Evolutionary conservation across 2,888 invertebrate genomes (phyloP).

Genomic region (Noctua pronuba): DNA sequence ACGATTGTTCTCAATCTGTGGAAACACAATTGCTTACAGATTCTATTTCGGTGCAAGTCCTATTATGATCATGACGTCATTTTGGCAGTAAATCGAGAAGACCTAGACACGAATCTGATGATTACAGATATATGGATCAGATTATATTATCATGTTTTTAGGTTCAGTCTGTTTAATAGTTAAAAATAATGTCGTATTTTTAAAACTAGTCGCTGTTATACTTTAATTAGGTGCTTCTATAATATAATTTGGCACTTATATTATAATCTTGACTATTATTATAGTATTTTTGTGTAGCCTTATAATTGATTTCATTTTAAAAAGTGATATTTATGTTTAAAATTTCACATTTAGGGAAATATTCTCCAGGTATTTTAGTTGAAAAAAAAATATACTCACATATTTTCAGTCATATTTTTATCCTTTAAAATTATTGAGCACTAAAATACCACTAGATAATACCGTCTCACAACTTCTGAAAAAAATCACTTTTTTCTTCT

Average conservation of each 20-base stretch:
- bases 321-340: background rate
- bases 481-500: background rate
- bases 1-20: constrained; percentile 22
- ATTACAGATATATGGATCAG: background rate
- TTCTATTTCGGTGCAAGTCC: constrained; percentile 58
- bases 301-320: background rate
- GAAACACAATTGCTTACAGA: constrained; percentile 33
- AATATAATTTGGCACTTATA: background rate
- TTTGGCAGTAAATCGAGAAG: constrained; percentile 56
- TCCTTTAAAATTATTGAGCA: background rate
- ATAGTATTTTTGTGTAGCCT: background rate
- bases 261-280: background rate
- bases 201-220: background rate
- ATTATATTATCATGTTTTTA: background rate
- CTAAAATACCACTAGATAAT: background rate
- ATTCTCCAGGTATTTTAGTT: background rate
- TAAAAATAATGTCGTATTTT: background rate
- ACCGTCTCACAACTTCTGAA: background rate
- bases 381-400: constrained; percentile 36
- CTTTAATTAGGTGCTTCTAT: background rate
- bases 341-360: background rate
- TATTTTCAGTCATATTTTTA: constrained; percentile 25
- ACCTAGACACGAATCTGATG: constrained; percentile 46
- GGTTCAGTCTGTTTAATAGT: background rate
- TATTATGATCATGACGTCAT: constrained; percentile 58